Base-by-base conservation (phyloP, 2,797 vertebrate genomes). In the Pelodytes ibericus region DNA sequence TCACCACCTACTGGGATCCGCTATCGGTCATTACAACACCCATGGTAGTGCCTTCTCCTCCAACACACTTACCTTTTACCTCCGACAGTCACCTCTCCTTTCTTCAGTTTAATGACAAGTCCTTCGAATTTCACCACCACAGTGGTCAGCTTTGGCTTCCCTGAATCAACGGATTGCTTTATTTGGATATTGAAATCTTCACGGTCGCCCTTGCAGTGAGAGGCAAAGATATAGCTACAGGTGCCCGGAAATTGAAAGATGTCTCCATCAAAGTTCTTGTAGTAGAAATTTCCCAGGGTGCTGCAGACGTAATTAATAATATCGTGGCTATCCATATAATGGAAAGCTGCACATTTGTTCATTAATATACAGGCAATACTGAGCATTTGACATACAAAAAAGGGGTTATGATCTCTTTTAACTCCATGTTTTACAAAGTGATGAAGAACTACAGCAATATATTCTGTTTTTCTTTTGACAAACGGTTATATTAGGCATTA, bases 171-270 rank as follows among this genome's bases (percentile, higher is more conserved):
- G 10, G 13, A 13, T 0, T 82, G 89, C 59, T 90, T 87, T 0
- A 92, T 77, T 82, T 93, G 92, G 27, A 93, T 49, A 66, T 90
- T 90, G 80, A 92, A 93, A 33, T 92, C 91, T 80, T 91, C 90
- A 1, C 87, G 91, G 63, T 83, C 29, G 1, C 82, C 0, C 0
- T 84, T 85, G 18, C 92, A 92, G 51, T 91, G 87, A 0, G 83
- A 75, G 0, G 90, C 81, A 82, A 92, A 88, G 56, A 91, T 7
- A 0, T 92, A 92, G 79, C 91, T 91, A 71, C 92, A 93, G 59
- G 80, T 80, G 20, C 90, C 90, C 0, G 90, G 90, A 74, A 91
- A 91, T 76, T 4, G 72, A 80, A 84, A 92, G 47, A 92, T 30
- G 4, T 84, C 80, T 0, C 90, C 90, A 0, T 92, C 91, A 0